Percentiles rank a stretch among this genome's conserved stretches.
phyloP scores from a whole-genome alignment of 2,888 invertebrate genomes.

The Dromius quadrimaculatus region DNA sequence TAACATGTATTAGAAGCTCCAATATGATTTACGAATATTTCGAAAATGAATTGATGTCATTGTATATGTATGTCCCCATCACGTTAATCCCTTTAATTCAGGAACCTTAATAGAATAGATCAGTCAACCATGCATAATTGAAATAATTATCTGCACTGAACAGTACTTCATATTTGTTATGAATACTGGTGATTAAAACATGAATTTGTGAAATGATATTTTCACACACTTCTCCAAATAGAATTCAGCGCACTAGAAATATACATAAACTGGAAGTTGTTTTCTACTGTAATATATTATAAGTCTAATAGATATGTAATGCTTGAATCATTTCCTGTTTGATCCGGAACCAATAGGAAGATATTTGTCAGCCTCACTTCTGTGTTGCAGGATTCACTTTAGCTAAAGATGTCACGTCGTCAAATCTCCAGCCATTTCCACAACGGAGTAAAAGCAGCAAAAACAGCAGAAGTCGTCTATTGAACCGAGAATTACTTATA shows the following conservation, averaged over 20 bases:
- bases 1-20: background rate
- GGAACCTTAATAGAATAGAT: constrained; percentile 9
- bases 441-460: constrained; percentile 17
- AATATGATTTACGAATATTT: constrained; percentile 13
- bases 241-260: too few relatives aligned
- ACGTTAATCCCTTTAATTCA: constrained; percentile 28
- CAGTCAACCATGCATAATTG: constrained; percentile 32
- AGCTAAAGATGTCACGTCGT: constrained; percentile 16
- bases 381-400: constrained; percentile 11
- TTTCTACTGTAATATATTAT: background rate
- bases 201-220: constrained; percentile 36
- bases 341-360: too few relatives aligned
- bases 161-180: constrained; percentile 25
- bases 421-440: background rate
- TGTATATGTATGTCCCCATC: constrained; percentile 6
- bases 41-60: constrained; percentile 21
- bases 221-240: too few relatives aligned
- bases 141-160: constrained; percentile 29
- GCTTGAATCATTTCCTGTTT: too few relatives aligned
- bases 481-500: constrained; percentile 44
- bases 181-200: constrained; percentile 29
- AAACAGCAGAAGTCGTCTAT: constrained; percentile 17
- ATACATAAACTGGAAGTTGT: too few relatives aligned
- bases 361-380: background rate
- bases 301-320: too few relatives aligned